These are phyloP conservation scores for Xestoiulus laeticollis DNA, from an alignment of 2,888 invertebrate genomes.

Conservation along the genomic window DNA sequence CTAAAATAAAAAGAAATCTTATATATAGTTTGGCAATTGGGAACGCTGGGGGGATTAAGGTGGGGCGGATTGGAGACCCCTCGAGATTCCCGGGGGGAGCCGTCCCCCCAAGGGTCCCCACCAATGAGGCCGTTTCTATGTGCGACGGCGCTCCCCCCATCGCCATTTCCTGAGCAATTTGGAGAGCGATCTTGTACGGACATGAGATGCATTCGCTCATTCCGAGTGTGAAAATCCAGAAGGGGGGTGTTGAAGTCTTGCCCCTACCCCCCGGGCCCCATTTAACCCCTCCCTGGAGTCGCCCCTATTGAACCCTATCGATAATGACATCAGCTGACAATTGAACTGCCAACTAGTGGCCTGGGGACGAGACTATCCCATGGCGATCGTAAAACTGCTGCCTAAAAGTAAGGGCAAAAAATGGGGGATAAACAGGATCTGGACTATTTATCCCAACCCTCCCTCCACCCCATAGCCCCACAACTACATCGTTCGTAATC, in stretches of 20 bases:
- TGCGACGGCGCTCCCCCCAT: constrained; percentile 43
- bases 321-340: constrained; percentile 46
- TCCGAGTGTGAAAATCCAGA: constrained; percentile 12
- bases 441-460: not conserved
- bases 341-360: constrained; percentile 52
- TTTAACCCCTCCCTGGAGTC: not conserved
- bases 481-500: not conserved
- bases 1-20: constrained; percentile 26
- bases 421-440: constrained; percentile 22
- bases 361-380: constrained; percentile 26
- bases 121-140: constrained; percentile 54
- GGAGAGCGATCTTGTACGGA: constrained; percentile 48
- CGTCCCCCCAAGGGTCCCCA: not conserved
- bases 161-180: constrained; percentile 51
- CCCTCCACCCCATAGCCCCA: constrained; percentile 12
- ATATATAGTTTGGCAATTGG: constrained; percentile 18
- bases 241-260: not conserved
- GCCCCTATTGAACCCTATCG: not conserved
- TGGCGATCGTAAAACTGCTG: constrained; percentile 19
- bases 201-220: constrained; percentile 43
- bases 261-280: constrained; percentile 44
- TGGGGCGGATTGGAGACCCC: constrained; percentile 5
- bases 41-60: constrained; percentile 1
- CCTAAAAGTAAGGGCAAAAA: constrained; percentile 24
- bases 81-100: constrained; percentile 6